These are phyloP conservation scores for Papilio dardanus DNA, from an alignment of 1,140 invertebrate genomes.

Conservation along the genomic window DNA sequence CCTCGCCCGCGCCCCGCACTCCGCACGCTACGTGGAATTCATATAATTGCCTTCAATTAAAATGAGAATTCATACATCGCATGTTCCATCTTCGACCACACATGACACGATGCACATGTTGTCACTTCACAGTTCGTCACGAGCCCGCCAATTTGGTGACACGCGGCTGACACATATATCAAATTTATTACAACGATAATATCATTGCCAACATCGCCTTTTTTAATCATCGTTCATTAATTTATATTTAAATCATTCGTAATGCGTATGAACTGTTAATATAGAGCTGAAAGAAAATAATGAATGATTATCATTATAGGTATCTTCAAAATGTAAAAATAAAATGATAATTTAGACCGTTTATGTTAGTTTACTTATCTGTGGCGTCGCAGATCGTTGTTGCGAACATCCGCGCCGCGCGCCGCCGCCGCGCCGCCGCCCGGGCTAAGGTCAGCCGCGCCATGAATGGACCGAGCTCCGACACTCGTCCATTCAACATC, in stretches of 20 bases:
- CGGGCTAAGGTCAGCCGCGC: conserved; percentile 67
- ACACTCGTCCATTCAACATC: conserved; percentile 66
- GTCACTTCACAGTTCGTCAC: conserved; percentile 17
- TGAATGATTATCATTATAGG: too few species aligned
- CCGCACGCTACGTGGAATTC: conserved; percentile 77
- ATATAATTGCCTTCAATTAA: conserved; percentile 80
- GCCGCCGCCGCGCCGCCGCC: conserved; percentile 41
- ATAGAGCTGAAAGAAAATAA: too few species aligned
- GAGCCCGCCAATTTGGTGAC: not conserved
- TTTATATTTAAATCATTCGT: not conserved
- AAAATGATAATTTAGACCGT: not conserved
- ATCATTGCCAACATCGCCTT: not conserved
- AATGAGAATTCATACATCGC: conserved; percentile 67
- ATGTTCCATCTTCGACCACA: conserved; percentile 56
- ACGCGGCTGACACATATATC: not conserved
- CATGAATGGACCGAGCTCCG: conserved; percentile 66
- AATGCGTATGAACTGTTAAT: not conserved
- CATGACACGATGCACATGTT: conserved; percentile 45
- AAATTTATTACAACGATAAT: not conserved
- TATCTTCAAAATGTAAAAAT: not conserved
- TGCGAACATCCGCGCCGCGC: conserved; percentile 7
- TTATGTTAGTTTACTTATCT: not conserved
- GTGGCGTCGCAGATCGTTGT: not conserved
- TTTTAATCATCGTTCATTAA: not conserved
- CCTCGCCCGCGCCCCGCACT: conserved; percentile 49